Base-by-base conservation (phyloP, 53 echinoderm and acorn worm species). In the Glandiceps talaboti region DNA sequence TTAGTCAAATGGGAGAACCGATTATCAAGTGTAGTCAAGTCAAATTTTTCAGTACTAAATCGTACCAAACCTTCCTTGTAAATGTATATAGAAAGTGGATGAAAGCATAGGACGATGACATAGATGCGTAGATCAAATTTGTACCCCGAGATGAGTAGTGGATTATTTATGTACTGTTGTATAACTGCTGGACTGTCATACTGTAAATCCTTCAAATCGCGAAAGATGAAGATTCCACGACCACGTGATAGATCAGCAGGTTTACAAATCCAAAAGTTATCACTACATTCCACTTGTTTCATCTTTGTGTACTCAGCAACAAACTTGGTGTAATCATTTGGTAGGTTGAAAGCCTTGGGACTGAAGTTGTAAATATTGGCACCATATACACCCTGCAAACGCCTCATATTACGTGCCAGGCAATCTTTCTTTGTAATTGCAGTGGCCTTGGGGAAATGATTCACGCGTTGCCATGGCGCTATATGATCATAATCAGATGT, bases 271-370 rank as follows among this genome's bases (percentile, higher is more conserved):
- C 92, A 91, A 28, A 82, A 75, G 14, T 86, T 75, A 14, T 80
- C 85, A 0, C 80, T 74, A 72, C 89, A 86, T 29, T 80, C 76
- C 1, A 79, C 83, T 64, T 79, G 77, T 32, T 86, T 91, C 29
- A 77, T 33, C 25, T 64, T 77, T 28, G 88, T 86, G 82, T 91
- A 91, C 78, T 91, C 92, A 27, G 92, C 89, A 1, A 91, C 92
- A 91, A 91, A 91, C 73, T 89, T 91, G 1, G 92, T 91, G 77
- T 91, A 91, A 79, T 91, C 92, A 30, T 91, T 91, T 25, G 92
- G 92, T 74, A 91, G 76, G 33, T 89, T 91, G 82, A 91, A 91
- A 25, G 84, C 88, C 31, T 84, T 28, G n/a, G 92, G 92, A 1
- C 84, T 89, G 74, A 91, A 91, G 82, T 91, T 91, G 80, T 76